Evolutionary conservation across 2,113 vertebrate genomes (phyloP).

Genomic region (Ibidorhyncha struthersii): DNA sequence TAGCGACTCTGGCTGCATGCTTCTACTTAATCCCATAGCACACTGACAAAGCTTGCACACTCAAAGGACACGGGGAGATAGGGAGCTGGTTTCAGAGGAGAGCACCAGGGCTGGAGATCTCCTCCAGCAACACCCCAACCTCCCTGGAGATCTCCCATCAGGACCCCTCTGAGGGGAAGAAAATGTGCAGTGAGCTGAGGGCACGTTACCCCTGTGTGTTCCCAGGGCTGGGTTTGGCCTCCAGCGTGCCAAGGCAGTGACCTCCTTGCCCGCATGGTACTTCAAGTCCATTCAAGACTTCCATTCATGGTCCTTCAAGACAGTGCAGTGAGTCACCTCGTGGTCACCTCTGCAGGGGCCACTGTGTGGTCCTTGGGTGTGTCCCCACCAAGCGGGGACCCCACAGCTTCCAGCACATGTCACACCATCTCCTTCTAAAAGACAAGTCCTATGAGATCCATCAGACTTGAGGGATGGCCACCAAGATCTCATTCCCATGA

Average conservation of each 20-base stretch:
- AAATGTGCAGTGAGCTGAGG: fast-evolving
- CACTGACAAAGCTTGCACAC: fast-evolving
- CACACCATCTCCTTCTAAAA: neutral
- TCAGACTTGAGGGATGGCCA: neutral
- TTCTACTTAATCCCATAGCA: neutral
- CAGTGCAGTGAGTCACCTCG: fast-evolving
- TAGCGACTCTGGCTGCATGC: neutral
- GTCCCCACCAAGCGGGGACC: fast-evolving
- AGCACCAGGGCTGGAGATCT: neutral
- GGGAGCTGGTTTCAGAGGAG: neutral
- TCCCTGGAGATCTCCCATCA: neutral
- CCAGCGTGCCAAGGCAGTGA: neutral
- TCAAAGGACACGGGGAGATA: neutral
- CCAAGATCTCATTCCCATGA: neutral
- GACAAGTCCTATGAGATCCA: neutral
- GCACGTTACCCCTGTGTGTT: fast-evolving
- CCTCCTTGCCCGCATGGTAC: neutral
- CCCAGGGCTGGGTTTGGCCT: neutral
- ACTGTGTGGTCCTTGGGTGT: neutral
- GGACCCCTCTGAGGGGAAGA: neutral
- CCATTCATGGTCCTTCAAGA: too few relatives aligned
- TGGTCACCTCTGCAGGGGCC: neutral
- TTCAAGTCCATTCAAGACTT: too few relatives aligned
- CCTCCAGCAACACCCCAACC: neutral
- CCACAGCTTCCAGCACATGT: neutral